These are phyloP conservation scores for Pissodes strobi DNA, from an alignment of 1,140 invertebrate species.

Conservation along the genomic window DNA sequence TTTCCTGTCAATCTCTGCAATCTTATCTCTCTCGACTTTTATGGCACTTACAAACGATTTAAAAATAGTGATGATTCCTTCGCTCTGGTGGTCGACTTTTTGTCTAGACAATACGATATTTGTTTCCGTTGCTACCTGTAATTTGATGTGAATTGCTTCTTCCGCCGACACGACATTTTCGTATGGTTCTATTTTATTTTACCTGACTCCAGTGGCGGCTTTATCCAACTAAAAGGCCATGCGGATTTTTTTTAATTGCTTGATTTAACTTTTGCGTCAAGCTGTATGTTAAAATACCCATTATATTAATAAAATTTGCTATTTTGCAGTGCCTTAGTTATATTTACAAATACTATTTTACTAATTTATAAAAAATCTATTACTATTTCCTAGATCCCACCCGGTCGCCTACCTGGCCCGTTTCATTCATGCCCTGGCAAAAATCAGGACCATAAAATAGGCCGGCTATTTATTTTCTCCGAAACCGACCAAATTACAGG, in stretches of 20 bases:
- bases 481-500: slow-evolving; percentile 7
- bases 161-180: slow-evolving; percentile 21
- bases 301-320: no score
- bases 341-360: no score
- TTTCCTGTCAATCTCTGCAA: slow-evolving; percentile 32
- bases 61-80: slow-evolving; percentile 33
- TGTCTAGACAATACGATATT: slow-evolving; percentile 34
- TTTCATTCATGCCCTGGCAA: slow-evolving; percentile 8
- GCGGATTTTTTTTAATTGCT: no score
- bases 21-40: slow-evolving; percentile 10
- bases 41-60: slow-evolving; percentile 29
- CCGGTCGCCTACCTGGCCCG: no score
- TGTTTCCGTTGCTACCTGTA: slow-evolving; percentile 37
- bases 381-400: no score
- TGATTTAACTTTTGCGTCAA: no score
- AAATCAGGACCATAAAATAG: slow-evolving; percentile 6
- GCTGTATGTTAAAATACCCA: no score
- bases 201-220: no score
- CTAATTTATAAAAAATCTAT: no score
- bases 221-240: no score
- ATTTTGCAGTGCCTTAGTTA: no score
- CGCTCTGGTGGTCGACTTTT: slow-evolving; percentile 33
- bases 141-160: slow-evolving; percentile 27
- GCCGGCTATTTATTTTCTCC: neutral
- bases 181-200: no score